phyloP scores from a whole-genome alignment of 2,113 vertebrate species.

The Urocynchramus pylzowi region DNA sequence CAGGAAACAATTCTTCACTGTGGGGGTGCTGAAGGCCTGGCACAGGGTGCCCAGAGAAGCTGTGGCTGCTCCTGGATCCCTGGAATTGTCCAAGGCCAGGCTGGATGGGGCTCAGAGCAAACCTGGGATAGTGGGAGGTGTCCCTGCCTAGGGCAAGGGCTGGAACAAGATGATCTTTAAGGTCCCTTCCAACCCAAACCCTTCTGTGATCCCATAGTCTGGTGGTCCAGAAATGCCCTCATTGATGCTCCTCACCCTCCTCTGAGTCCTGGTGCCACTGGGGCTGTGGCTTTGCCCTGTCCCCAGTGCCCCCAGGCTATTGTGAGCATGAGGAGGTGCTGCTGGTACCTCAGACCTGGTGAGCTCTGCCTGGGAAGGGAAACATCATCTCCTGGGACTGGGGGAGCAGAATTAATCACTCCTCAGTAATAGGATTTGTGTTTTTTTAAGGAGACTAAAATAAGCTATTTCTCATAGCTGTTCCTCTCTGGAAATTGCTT shows the following conservation, averaged over 20 bases:
- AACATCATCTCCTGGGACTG: background rate
- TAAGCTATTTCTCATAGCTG: background rate
- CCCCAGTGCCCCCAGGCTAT: rapidly evolving
- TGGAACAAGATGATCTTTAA: rapidly evolving
- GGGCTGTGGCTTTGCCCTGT: background rate
- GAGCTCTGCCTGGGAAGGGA: background rate
- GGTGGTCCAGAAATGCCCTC: background rate
- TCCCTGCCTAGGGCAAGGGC: background rate
- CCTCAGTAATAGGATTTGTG: background rate
- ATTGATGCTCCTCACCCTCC: background rate
- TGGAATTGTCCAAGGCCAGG: background rate
- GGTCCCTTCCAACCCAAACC: background rate
- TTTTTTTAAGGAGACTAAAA: background rate
- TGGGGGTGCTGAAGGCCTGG: rapidly evolving
- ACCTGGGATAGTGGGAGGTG: rapidly evolving
- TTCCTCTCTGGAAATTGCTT: background rate
- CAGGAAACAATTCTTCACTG: rapidly evolving
- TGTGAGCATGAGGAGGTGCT: background rate
- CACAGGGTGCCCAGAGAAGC: background rate
- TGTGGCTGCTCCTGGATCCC: background rate
- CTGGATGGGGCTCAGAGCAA: rapidly evolving
- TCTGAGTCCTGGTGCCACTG: background rate
- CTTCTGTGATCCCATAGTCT: background rate
- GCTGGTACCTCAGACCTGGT: background rate
- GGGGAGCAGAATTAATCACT: background rate